Base-by-base conservation (phyloP, 2,113 vertebrate genomes). In the Elanoides forficatus region DNA sequence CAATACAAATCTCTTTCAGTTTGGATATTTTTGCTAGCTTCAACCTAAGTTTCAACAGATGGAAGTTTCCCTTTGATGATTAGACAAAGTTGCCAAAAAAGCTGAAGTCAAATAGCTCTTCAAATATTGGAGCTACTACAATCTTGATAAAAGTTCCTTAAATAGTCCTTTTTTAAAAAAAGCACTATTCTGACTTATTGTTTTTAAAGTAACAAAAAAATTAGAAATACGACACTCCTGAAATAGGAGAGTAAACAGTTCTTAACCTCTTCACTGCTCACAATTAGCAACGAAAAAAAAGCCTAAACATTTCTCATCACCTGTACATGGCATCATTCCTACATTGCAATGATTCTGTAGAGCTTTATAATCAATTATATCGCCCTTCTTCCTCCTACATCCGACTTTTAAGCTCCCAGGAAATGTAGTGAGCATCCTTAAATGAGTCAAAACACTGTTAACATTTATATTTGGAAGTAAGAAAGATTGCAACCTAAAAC, bases 301-400 rank as follows among this genome's bases (percentile, higher is more conserved):
- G 7, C 6, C 9, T 47, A 3, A 68, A 17, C 14, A 4, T 30
- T 67, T 66, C 29, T 58, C 36, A 27, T 59, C 40, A 79, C 25
- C 30, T 48, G 6, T 62, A 40, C 17, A 19, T 0, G 0, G 30
- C 17, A 43, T 20, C 18, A 1, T 43, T 70, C 48, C 30, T 17
- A 62, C 15, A 13, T 11, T 11, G n/a, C 32, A 70, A 14, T 29
- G 55, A 84, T 66, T 67, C 38, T 8, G 1, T 0, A 50, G 36
- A 59, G 73, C n/a, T 66, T 78, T 38, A n/a, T 6, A 50, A 79
- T 42, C 36, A 78, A 38, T 25, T 89, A 8, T 9, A 53, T 25
- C 14, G 1, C 29, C 25, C 29, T 58, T 43, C 60, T 27, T 26
- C 45, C 26, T 7, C 59, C 47, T 50, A 23, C 20, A 2, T 48